Conservation (phyloP, 2,113 vertebrate genomes). For the Marmota monax region DNA sequence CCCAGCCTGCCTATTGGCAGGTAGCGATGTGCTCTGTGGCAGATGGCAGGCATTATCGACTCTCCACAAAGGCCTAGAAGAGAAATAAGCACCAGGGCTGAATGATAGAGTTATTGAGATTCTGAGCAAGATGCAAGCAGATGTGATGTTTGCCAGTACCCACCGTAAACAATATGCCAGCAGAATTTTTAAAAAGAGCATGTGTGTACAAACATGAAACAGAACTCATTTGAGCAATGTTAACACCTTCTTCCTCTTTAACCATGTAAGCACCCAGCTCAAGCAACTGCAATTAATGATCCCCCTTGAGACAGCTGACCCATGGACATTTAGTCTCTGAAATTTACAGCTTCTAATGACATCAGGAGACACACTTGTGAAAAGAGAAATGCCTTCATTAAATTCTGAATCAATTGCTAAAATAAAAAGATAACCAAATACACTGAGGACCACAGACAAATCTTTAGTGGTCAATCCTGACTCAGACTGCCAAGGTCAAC, state of each 20-base stretch:
- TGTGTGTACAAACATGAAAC: slow-evolving; percentile 90
- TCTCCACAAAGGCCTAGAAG: slow-evolving; percentile 90
- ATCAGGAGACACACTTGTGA: slow-evolving; percentile 24
- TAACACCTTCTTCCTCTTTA: slow-evolving; percentile 77
- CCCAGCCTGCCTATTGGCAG: slow-evolving; percentile 89
- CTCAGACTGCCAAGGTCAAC: neutral
- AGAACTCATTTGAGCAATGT: slow-evolving; percentile 81
- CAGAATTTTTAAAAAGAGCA: slow-evolving; percentile 90
- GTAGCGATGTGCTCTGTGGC: slow-evolving; percentile 92
- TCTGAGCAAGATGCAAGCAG: slow-evolving; percentile 89
- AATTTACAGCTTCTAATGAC: neutral
- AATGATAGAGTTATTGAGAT: slow-evolving; percentile 92
- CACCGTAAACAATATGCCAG: slow-evolving; percentile 90
- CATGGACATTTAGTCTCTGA: neutral
- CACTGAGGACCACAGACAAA: neutral
- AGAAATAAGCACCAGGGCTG: slow-evolving; percentile 85
- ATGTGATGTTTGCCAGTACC: slow-evolving; percentile 90
- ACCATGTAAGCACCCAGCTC: slow-evolving; percentile 57
- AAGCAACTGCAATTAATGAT: neutral
- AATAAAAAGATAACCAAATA: slow-evolving; percentile 42
- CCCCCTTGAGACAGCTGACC: neutral
- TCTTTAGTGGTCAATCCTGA: neutral
- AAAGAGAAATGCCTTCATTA: slow-evolving; percentile 1
- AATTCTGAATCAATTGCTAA: slow-evolving; percentile 26
- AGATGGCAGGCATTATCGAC: slow-evolving; percentile 93